Evolutionary conservation across 2,888 invertebrate species (phyloP), one percentile per base, ranked within the genome.

Genomic region (Blomia tropicalis): DNA sequence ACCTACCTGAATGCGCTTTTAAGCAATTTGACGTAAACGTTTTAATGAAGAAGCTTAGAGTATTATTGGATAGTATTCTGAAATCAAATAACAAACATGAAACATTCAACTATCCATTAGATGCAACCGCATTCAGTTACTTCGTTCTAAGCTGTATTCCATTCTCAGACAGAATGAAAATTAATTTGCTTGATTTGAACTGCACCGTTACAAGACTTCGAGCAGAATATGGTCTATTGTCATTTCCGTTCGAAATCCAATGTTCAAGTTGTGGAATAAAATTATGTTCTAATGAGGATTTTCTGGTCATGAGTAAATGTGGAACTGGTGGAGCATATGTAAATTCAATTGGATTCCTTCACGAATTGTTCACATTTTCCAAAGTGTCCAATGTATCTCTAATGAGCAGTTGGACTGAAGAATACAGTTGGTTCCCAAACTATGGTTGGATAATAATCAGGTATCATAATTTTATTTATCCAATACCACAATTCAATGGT

Each of bases 341-440:
- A 43, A 88, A 89, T 75, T 82, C 84, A 43, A 79, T 80, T 73
- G 88, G 88, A 22, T 79, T 81, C 70, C 82, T 87, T 58, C 85
- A 85, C 70, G 87, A 88, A 72, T 87, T 84, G 3, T 77, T 88
- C 44, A 88, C 87, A 0, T 72, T 77, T 17, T 69, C 31, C 30
- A 65, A 67, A 54, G 66, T 67, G 2, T 47, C 59, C 22, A 61
- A 64, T 43, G 73, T 81, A 19, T 68, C 70, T 11, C 68, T 73
- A 31, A 74, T 77, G 31, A 75, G 77, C 4, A 69, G 73, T 54
- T 79, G 84, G 1, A 82, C 83, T 1, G 79, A 79, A n/a, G 80
- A 83, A 68, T 83, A 82, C 70, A 83, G 82, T 66, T 88, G 88
- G 88, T 88, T 88, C 73, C 87, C 87, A 4, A 87, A 85, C 82